Base-by-base conservation (phyloP, 2,113 vertebrate species). In the Odocoileus virginianus region DNA sequence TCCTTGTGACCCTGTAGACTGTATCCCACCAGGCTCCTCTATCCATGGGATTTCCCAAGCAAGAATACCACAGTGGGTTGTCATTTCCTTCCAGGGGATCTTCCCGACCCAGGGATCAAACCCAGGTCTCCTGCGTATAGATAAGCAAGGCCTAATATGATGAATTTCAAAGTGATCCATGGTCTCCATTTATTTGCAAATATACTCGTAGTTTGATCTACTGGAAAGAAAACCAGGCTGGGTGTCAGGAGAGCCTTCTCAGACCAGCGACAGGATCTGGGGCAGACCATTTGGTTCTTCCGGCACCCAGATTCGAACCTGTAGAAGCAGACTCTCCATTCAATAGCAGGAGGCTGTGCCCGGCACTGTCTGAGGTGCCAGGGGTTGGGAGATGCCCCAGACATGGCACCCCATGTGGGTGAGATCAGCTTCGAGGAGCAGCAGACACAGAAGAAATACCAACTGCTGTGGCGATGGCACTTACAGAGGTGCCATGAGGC, bases 221-320 rank as follows among this genome's bases (percentile, higher is more conserved):
- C 30, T 91, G 82, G 83, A 67, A 67, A 82, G 67, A 55, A 78
- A 61, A n/a, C 55, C 55, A 81, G 92, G 55, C 83, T 93, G 58
- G 64, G 52, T 47, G 74, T n/a, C 60, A 33, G 67, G 28, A 95
- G 60, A 89, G 61, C 13, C 27, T 87, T 91, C 33, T 40, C 40
- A 87, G 84, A 45, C 7, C 1, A 47, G 28, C 9, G 89, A 30
- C 2, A 3, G 45, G 85, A 45, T 52, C 12, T 33, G 47, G 28
- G n/a, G 58, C 17, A 52, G 81, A 58, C 16, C 21, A 7, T 15
- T 27, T 2, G 23, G 88, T 33, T 64, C 89, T 87, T n/a, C 17
- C 8, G 33, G 67, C 14, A 82, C 25, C 54, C 5, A 25, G 30
- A 50, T 61, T 86, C 2, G 16, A 61, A 76, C 52, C 79, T 36